phyloP scores from a whole-genome alignment of 2,113 vertebrate species.

The Podarcis raffonei region DNA sequence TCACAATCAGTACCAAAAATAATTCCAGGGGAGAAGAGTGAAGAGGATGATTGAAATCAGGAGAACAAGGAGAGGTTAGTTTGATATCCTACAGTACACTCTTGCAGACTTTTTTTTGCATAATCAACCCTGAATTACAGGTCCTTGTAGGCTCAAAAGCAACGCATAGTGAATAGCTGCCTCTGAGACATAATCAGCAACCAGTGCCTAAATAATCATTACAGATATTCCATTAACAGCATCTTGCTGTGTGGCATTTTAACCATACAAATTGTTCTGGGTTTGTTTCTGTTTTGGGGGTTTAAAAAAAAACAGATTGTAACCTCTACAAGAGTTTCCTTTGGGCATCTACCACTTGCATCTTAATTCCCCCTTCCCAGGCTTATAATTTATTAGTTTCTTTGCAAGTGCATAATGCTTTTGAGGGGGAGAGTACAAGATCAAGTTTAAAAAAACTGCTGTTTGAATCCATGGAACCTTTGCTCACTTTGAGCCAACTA shows the following conservation, averaged over 20 bases:
- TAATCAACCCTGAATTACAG: conserved; percentile 89
- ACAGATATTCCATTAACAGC: conserved; percentile 76
- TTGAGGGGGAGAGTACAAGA: conserved; percentile 66
- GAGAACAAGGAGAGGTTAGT: conserved; percentile 72
- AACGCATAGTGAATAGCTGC: conserved; percentile 77
- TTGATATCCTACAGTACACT: conserved; percentile 75
- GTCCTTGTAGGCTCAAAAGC: conserved; percentile 78
- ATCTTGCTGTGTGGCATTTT: conserved; percentile 76
- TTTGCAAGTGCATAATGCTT: conserved; percentile 67
- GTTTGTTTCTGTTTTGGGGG: conserved; percentile 16
- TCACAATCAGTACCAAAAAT: conserved; percentile 86
- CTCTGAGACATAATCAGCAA: conserved; percentile 86
- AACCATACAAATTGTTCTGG: conserved; percentile 73
- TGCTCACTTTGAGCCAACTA: conserved; percentile 59
- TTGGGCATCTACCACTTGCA: conserved; percentile 72
- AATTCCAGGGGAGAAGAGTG: conserved; percentile 77
- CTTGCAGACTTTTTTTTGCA: conserved; percentile 73
- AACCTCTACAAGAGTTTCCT: conserved; percentile 78
- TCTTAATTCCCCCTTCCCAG: conserved; percentile 66
- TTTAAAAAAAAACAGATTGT: conserved; percentile 66
- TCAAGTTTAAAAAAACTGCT: conserved; percentile 67
- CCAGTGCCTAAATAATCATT: conserved; percentile 80
- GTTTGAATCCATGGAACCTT: conserved; percentile 69
- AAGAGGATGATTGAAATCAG: conserved; percentile 83
- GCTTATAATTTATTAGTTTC: conserved; percentile 76